Evolutionary conservation across 2,113 vertebrate genomes (phyloP), one percentile per base, ranked within the genome.

Genomic region (Thomomys bottae): DNA sequence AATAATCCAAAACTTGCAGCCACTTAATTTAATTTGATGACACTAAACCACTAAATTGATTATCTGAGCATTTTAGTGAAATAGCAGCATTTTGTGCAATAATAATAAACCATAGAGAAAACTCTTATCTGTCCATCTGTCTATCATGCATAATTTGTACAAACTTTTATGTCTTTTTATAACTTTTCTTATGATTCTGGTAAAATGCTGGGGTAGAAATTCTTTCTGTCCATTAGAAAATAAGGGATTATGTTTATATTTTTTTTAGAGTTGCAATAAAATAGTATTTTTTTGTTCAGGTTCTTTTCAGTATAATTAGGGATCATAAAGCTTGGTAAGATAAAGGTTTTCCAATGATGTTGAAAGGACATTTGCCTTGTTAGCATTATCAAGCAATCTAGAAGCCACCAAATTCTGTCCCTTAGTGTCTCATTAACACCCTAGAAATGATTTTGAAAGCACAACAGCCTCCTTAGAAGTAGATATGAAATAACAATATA

Each of bases 331-430:
- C 36, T 70, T 79, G 59, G n/a, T 94, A 80, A 84, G 84, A 63
- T 15, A 66, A 84, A 87, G n/a, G 1, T 38, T 94, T 94, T 79
- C 85, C 26, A 67, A 6, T 76, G 76, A 72, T 40, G 14, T 63
- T 66, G 68, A 85, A 73, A 73, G n/a, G 84, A 30, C 20, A 5
- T 73, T 63, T 63, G 36, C 59, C 7, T 23, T 92, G 38, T 40
- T 94, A 85, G n/a, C 85, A 95, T 95, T 88, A 91, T 86, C 67
- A 91, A 90, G 26, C 17, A 85, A 89, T 20, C 17, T n/a, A 64
- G 89, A 85, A 49, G 42, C 54, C 75, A 89, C 84, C 21, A 34
- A 81, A 70, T 0, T 0, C 23, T 59, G 32, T 87, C 54, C 11
- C 81, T 76, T 45, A 32, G 71, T 72, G 66, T 87, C 82, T 96